phyloP scores from a whole-genome alignment of 2,113 vertebrate species.

The Podarcis cretensis region DNA sequence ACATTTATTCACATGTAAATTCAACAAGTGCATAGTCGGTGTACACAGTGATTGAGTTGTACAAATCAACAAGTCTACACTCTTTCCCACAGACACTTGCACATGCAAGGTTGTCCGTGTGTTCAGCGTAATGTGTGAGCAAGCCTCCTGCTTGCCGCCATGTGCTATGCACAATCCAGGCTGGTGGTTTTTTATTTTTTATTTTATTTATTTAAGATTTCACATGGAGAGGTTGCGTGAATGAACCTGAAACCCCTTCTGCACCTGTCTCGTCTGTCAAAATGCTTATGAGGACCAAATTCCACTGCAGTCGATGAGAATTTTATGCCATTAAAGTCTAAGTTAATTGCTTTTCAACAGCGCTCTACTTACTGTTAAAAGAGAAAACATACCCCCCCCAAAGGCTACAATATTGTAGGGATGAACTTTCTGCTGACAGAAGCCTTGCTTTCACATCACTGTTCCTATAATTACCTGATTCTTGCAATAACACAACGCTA shows the following conservation, averaged over 20 bases:
- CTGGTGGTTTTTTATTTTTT: background rate
- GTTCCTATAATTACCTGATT: constrained; percentile 13
- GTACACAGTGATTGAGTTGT: too few relatives aligned
- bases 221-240: background rate
- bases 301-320: background rate
- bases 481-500: background rate
- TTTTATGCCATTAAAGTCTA: background rate
- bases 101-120: too few relatives aligned
- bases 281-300: constrained; percentile 7
- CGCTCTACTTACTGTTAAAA: constrained; percentile 16
- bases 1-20: too few relatives aligned
- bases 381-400: background rate
- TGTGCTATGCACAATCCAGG: background rate
- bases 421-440: background rate
- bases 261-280: background rate
- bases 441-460: background rate
- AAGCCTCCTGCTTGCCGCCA: background rate
- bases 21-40: too few relatives aligned
- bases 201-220: background rate
- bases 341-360: constrained; percentile 20
- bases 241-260: background rate
- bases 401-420: background rate
- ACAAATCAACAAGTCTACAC: too few relatives aligned
- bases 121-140: too few relatives aligned
- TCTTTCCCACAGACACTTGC: too few relatives aligned